Conservation (phyloP, 2,797 vertebrate species). For the Myioborus miniatus region DNA sequence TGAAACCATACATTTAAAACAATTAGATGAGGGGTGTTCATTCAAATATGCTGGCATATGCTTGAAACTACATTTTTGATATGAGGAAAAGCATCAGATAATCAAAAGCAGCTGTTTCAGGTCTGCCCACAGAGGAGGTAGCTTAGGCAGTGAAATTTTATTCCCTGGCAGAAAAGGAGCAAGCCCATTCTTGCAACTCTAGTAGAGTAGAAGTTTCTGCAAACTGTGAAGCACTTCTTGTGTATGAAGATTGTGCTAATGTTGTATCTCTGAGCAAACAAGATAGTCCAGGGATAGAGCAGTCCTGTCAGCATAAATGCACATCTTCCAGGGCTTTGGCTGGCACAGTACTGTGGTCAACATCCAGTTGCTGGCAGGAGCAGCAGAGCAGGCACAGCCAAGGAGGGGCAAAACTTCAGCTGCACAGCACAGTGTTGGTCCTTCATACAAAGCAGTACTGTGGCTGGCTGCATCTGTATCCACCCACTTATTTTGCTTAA, state of each 20-base stretch:
- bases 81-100: background rate
- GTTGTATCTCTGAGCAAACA: background rate
- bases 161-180: background rate
- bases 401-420: background rate
- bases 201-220: background rate
- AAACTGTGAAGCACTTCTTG: accelerated
- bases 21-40: background rate
- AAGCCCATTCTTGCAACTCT: background rate
- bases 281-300: background rate
- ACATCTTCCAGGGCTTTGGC: background rate
- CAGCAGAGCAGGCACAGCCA: background rate
- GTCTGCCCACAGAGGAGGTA: background rate
- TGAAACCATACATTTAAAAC: background rate
- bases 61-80: slow-evolving; percentile 30
- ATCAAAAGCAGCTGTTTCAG: slow-evolving; percentile 14
- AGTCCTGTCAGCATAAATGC: background rate
- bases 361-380: background rate
- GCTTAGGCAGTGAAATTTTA: slow-evolving; percentile 27
- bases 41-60: background rate
- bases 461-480: background rate
- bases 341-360: background rate
- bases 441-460: background rate
- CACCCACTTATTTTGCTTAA: background rate
- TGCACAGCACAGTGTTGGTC: background rate
- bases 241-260: background rate